phyloP scores from a whole-genome alignment of 1,140 invertebrate species.

The Cydia splendana region DNA sequence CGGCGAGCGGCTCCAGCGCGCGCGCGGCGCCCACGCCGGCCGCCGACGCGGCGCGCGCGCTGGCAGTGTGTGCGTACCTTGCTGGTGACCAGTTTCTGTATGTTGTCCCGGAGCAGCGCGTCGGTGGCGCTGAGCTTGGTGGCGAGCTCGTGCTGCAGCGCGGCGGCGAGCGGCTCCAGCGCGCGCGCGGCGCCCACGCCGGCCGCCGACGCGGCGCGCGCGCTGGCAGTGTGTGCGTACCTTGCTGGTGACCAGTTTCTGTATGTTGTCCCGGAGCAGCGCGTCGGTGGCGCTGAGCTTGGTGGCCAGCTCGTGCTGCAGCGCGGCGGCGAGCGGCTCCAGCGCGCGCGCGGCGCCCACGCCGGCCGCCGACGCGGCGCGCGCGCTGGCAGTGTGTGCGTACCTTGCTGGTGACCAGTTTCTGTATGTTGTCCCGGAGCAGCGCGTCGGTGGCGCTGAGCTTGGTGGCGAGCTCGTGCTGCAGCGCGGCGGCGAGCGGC shows the following conservation, averaged over 20 bases:
- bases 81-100: slow-evolving; percentile 87
- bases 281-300: slow-evolving; percentile 87
- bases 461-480: slow-evolving; percentile 86
- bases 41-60: slow-evolving; percentile 66
- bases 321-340: slow-evolving; percentile 84
- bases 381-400: slow-evolving; percentile 67
- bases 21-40: slow-evolving; percentile 76
- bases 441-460: slow-evolving; percentile 85
- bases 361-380: slow-evolving; percentile 64
- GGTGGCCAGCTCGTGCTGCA: slow-evolving; percentile 85
- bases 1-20: slow-evolving; percentile 84
- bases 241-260: slow-evolving; percentile 87
- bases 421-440: slow-evolving; percentile 88
- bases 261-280: slow-evolving; percentile 88
- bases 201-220: slow-evolving; percentile 64
- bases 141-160: slow-evolving; percentile 85
- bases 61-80: too few species aligned
- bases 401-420: slow-evolving; percentile 88
- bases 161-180: slow-evolving; percentile 84
- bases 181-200: slow-evolving; percentile 77
- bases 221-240: too few species aligned
- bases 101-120: slow-evolving; percentile 87
- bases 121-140: slow-evolving; percentile 87
- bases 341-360: slow-evolving; percentile 81
- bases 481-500: slow-evolving; percentile 84